These are phyloP conservation scores for Amblyjoppa fuscipennis DNA, from an alignment of 2,888 invertebrate species.

Conservation along the genomic window DNA sequence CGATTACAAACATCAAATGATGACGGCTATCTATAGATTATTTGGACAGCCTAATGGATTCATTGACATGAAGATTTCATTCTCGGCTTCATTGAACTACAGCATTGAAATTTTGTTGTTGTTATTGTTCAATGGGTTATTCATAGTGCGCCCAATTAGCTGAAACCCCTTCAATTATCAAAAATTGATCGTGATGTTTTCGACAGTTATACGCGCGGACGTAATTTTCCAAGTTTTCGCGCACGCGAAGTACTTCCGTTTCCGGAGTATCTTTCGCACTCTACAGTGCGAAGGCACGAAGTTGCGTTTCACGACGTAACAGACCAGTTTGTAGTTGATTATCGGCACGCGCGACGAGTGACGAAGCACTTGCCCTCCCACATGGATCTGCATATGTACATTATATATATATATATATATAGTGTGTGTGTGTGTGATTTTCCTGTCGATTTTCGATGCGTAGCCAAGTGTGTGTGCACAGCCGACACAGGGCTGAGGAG, in stretches of 20 bases:
- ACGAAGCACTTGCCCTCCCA: slow-evolving; percentile 17
- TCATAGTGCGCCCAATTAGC: background rate
- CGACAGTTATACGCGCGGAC: background rate
- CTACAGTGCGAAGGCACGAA: slow-evolving; percentile 18
- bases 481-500: slow-evolving; percentile 10
- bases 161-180: background rate
- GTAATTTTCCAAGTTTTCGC: background rate
- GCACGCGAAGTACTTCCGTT: slow-evolving; percentile 10
- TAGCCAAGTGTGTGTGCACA: background rate
- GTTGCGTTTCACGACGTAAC: background rate
- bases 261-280: slow-evolving; percentile 4
- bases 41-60: background rate
- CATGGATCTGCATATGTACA: slow-evolving; percentile 14
- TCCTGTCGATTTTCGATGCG: background rate
- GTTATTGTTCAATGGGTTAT: background rate
- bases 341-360: slow-evolving; percentile 59
- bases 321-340: slow-evolving; percentile 39
- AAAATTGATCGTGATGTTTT: background rate
- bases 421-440: background rate
- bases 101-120: background rate
- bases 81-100: background rate
- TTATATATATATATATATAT: too few species aligned
- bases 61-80: background rate
- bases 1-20: background rate
- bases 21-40: background rate